Evolutionary conservation across 2,888 invertebrate genomes (phyloP), one percentile per base, ranked within the genome.

Genomic region (Sabellastarte sp.): DNA sequence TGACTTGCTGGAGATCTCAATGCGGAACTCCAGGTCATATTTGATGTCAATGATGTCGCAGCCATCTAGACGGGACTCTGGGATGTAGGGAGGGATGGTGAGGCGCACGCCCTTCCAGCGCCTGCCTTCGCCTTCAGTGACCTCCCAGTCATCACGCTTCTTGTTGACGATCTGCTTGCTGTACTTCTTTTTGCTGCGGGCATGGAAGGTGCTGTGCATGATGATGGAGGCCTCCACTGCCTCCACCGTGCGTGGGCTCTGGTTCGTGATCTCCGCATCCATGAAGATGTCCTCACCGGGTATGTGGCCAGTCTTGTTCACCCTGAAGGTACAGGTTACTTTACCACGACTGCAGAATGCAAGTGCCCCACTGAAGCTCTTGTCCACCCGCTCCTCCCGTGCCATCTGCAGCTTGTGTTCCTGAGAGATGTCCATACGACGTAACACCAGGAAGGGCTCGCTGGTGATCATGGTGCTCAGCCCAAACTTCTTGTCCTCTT

Each of bases 31-130:
- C 62, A 83, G 76, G 32, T 73, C 63, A 64, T 83, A 83, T 4
- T 73, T 64, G 57, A 83, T 74, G 59, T 82, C 81, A 32, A 83
- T 83, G 66, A 83, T 80, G 70, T 81, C 82, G 70, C 82, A 83
- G 61, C 73, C 76, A 50, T 80, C 77, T 29, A 83, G 71, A 4
- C 73, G 70, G 0, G 82, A 78, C 69, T 83, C 82, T 0, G 83
- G 83, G 30, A 82, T 78, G 68, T 82, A 83, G 0, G 80, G 80
- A 3, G 83, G 83, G 10, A 83, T 75, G 3, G 77, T 68, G 3
- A 83, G 69, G 15, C 79, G 72, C 1, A 81, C 80, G 66, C 75
- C 75, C 58, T 76, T 78, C 83, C 83, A 83, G 10, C 75, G 69
- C 3, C 81, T 71, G 1, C 80, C 80, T 57, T 82, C 80, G n/a